Percentiles rank a stretch among this genome's conserved stretches.
phyloP scores from a whole-genome alignment of 2,888 invertebrate genomes.

The Zhengitettix transpicula region DNA sequence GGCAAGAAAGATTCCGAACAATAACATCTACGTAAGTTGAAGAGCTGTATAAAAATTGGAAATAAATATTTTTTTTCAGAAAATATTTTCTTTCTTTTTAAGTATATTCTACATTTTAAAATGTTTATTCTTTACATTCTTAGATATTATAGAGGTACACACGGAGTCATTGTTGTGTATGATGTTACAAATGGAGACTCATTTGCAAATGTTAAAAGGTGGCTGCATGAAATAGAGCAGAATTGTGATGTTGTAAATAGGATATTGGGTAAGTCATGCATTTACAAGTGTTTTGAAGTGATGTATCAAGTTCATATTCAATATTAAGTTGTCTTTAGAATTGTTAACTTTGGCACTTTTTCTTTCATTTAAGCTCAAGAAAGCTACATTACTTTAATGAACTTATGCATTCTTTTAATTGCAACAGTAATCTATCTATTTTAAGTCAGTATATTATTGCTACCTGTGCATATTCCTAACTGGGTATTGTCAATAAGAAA shows the following conservation, averaged over 20 bases:
- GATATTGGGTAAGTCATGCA: slow-evolving; percentile 47
- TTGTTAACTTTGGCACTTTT: not conserved
- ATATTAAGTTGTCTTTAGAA: not conserved
- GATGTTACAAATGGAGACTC: slow-evolving; percentile 98
- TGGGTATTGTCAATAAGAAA: no score
- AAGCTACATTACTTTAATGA: no score
- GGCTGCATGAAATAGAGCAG: slow-evolving; percentile 98
- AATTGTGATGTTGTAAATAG: slow-evolving; percentile 99
- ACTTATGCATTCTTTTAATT: no score
- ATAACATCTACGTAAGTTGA: slow-evolving; percentile 81
- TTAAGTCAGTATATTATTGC: no score
- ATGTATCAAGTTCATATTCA: not conserved
- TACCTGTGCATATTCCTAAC: no score
- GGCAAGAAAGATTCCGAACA: slow-evolving; percentile 92
- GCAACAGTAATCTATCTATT: no score
- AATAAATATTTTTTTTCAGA: not conserved
- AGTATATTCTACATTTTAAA: not conserved
- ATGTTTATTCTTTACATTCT: slow-evolving; percentile 8
- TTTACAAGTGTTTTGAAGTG: not conserved
- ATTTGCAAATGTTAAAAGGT: slow-evolving; percentile 96
- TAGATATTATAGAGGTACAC: slow-evolving; percentile 92
- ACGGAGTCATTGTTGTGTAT: slow-evolving; percentile 98
- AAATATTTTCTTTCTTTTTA: not conserved
- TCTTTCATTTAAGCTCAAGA: not conserved
- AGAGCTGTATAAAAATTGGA: not conserved